Percentiles rank a stretch among this genome's conserved stretches.
Conservation (phyloP, 2,797 vertebrate genomes). For the Acanthurus leucopareius region DNA sequence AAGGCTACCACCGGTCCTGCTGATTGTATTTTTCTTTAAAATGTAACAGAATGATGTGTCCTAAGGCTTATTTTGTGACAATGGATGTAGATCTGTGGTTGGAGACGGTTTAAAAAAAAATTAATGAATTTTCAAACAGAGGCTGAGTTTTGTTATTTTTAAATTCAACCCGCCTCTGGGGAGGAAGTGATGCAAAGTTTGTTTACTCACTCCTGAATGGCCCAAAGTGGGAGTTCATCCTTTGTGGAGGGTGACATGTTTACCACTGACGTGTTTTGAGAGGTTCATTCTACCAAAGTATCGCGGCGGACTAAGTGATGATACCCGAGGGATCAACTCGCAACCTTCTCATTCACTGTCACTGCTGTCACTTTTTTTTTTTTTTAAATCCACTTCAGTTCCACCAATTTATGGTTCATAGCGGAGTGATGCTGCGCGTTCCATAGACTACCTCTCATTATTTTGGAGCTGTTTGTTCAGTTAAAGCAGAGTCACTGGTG, state of each 20-base stretch:
- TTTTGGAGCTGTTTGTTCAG: constrained; percentile 71
- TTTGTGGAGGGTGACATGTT: constrained; percentile 45
- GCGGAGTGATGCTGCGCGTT: constrained; percentile 54
- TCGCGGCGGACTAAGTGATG: constrained; percentile 44
- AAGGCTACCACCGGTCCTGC: not conserved
- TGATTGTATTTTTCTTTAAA: constrained; percentile 4
- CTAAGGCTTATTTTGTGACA: not conserved
- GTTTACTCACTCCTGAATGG: constrained; percentile 39
- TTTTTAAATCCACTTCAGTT: constrained; percentile 39
- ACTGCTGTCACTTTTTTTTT: constrained; percentile 35
- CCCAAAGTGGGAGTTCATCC: constrained; percentile 26
- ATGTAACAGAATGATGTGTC: not conserved
- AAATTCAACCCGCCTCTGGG: not conserved
- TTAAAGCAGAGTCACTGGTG: constrained; percentile 81
- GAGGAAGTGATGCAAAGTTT: constrained; percentile 6
- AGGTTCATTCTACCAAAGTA: constrained; percentile 33
- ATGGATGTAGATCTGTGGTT: not conserved
- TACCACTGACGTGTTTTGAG: constrained; percentile 31
- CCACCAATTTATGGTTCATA: constrained; percentile 65
- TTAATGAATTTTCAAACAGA: not conserved
- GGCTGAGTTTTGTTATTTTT: not conserved
- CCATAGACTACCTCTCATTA: constrained; percentile 71
- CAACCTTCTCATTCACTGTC: constrained; percentile 47
- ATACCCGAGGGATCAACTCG: constrained; percentile 50
- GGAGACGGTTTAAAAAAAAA: not conserved